These are phyloP conservation scores for Carlito syrichta DNA, from an alignment of 2,113 vertebrate genomes.

Conservation along the genomic window DNA sequence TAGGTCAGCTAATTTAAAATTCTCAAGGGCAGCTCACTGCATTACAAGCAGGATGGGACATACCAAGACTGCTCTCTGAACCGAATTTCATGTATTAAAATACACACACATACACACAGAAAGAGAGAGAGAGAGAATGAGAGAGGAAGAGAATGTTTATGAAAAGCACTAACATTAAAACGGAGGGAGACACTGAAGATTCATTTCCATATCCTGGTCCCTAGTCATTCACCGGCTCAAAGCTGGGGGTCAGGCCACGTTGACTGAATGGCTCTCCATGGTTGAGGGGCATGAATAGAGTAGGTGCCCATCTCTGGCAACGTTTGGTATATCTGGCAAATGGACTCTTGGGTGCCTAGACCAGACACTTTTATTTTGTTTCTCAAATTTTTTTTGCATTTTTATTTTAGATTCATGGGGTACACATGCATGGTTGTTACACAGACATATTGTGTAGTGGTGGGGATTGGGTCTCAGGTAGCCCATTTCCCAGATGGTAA, in stretches of 20 bases:
- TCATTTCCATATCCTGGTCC: not conserved
- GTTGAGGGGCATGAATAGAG: not conserved
- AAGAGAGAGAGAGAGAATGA: too few species aligned
- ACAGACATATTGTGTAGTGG: too few species aligned
- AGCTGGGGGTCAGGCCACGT: not conserved
- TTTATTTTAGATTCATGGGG: too few species aligned
- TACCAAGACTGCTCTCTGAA: not conserved
- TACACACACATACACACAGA: not conserved
- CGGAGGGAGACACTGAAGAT: not conserved
- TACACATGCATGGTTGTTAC: too few species aligned
- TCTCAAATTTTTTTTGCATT: too few species aligned
- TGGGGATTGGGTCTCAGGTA: too few species aligned
- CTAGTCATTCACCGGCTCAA: not conserved
- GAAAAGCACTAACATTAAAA: constrained; percentile 3
- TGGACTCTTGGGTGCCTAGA: not conserved
- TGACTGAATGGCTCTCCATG: too few species aligned
- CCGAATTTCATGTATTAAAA: constrained; percentile 30
- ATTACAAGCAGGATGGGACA: constrained; percentile 41
- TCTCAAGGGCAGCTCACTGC: constrained; percentile 63
- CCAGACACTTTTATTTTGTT: too few species aligned
- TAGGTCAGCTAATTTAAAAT: constrained; percentile 70
- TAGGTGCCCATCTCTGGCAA: not conserved
- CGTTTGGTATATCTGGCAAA: not conserved
- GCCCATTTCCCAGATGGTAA: too few species aligned
- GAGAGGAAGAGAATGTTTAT: not conserved